Evolutionary conservation across 1,140 invertebrate genomes (phyloP).

Genomic region (Myzus persicae): DNA sequence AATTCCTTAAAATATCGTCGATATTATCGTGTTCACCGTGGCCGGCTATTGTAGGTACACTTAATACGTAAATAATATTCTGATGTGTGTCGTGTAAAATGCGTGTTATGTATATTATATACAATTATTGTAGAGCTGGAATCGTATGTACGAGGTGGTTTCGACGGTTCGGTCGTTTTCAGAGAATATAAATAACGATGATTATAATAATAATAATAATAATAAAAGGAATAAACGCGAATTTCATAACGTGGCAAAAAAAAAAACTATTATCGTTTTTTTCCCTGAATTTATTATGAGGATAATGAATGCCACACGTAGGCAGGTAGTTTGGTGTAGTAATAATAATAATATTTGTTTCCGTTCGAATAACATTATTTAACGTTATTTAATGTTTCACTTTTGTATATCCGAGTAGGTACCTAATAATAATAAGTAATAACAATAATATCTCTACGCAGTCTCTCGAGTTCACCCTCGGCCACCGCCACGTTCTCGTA

Average conservation of each 20-base stretch:
- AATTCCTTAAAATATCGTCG: not conserved
- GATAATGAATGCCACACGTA: not conserved
- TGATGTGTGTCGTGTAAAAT: not conserved
- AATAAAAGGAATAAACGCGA: not conserved
- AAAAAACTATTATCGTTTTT: constrained; percentile 18
- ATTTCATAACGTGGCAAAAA: not conserved
- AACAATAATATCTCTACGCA: not conserved
- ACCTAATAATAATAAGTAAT: not conserved
- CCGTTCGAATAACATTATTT: constrained; percentile 16
- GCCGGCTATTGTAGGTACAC: not conserved
- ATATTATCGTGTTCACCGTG: not conserved
- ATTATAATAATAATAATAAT: not conserved
- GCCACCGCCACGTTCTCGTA: not conserved
- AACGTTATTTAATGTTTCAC: constrained; percentile 7
- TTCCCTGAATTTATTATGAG: constrained; percentile 1
- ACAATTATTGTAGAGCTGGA: not conserved
- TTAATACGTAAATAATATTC: not conserved
- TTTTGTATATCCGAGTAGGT: not conserved
- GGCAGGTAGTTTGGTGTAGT: not conserved
- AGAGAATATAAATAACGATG: not conserved
- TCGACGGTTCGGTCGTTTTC: not conserved
- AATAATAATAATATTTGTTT: constrained; percentile 18
- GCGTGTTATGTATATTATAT: not conserved
- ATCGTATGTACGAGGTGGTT: not conserved
- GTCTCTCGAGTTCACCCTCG: not conserved